Base-by-base conservation (phyloP, 2,888 invertebrate species). In the Chrysina gloriosa region DNA sequence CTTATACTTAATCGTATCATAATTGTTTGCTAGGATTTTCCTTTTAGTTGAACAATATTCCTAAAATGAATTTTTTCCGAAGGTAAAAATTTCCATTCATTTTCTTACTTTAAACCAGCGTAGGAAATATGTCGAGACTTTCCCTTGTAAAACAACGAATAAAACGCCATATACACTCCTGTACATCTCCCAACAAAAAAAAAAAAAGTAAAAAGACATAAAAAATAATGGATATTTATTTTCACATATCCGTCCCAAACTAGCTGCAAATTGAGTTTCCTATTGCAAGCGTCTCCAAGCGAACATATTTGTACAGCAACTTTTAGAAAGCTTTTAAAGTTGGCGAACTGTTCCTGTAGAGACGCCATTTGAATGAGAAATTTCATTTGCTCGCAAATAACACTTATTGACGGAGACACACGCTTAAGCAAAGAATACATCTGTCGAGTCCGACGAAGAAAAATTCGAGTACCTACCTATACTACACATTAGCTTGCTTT, bases 311-410 rank as follows among this genome's bases (percentile, higher is more conserved):
- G 56, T 39, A 39, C 56, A 36, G 23, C 36, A 56, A 56, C 56
- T 56, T 56, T 56, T 56, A 56, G 39, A 56, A 56, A 36, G 56
- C 56, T 56, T 56, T 56, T 56, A 56, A 56, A 56, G 36, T 56
- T 1, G 56, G 36, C 16, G 56, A 56, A 56, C 36, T 56, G 36
- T 36, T 36, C 11, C 5, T 27, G 39, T 36, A 56, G 19, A 21
- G 6, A 7, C 21, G 39, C 56, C 23, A 39, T 56, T 56, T 23
- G 56, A 39, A 39, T 23, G 39, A 56, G 39, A 23, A 56, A 56
- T 56, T 56, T 56, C 56, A 39, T 56, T 56, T 56, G 23, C 36
- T 56, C 21, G 9, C 39, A 56, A 56, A 39, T 39, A 56, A 56
- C 56, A 25, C 11, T 56, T 36, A 56, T 56, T 56, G 56, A 39